Conservation (phyloP, 2,888 invertebrate species). For the Zaprionus bogoriensis region DNA sequence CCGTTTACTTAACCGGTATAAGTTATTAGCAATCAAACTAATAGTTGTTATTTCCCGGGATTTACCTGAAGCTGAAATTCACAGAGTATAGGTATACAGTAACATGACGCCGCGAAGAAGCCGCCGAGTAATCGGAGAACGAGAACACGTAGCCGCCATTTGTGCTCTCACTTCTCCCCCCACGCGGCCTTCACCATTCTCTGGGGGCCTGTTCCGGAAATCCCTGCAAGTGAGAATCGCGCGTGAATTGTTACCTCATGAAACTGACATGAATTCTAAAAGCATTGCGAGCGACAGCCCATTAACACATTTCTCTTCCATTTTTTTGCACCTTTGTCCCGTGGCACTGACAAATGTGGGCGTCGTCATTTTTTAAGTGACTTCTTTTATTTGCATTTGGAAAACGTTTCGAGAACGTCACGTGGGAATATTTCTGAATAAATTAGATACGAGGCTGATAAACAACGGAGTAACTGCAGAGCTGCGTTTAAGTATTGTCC, state of each 20-base stretch:
- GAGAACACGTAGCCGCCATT: conserved; percentile 67
- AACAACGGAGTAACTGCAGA: not conserved
- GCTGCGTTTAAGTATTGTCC: not conserved
- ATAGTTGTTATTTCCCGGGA: too few species aligned
- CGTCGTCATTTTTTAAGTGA: conserved; percentile 73
- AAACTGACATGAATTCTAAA: conserved; percentile 79
- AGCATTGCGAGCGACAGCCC: conserved; percentile 63
- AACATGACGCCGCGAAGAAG: not conserved
- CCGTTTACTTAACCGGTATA: too few species aligned
- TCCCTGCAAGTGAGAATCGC: conserved; percentile 61
- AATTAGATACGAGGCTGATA: conserved; percentile 34
- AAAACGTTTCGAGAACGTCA: conserved; percentile 45
- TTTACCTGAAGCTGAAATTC: too few species aligned
- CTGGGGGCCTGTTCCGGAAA: conserved; percentile 51
- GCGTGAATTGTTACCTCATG: conserved; percentile 65
- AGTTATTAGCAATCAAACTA: too few species aligned
- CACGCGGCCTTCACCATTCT: conserved; percentile 30
- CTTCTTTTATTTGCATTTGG: conserved; percentile 73
- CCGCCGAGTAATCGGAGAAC: conserved; percentile 9
- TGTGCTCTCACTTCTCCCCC: conserved; percentile 10
- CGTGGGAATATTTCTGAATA: conserved; percentile 56
- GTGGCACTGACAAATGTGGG: conserved; percentile 54
- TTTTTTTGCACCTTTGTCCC: conserved; percentile 18
- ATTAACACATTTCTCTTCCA: conserved; percentile 61
- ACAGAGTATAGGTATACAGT: not conserved